Conservation (phyloP, 2,113 vertebrate species). For the Illadopsis cleaveri region DNA sequence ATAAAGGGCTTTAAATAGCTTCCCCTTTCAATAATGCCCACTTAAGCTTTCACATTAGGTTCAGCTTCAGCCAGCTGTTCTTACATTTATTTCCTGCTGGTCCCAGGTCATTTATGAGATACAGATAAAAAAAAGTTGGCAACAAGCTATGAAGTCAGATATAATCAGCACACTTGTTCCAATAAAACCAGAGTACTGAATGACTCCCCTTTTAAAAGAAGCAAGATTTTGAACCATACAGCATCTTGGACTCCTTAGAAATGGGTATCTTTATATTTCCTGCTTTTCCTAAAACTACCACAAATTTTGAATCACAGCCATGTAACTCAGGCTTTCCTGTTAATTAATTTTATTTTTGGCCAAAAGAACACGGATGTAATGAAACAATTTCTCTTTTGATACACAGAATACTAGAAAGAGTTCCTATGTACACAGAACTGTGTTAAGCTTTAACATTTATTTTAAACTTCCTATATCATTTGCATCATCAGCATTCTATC, state of each 20-base stretch:
- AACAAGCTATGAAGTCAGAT: background rate
- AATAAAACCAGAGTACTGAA: background rate
- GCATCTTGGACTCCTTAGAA: background rate
- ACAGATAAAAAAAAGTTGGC: background rate
- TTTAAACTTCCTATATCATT: background rate
- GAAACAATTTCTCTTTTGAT: background rate
- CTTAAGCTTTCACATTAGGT: background rate
- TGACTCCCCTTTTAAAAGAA: background rate
- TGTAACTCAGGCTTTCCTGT: background rate
- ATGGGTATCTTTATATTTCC: background rate
- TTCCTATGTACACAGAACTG: background rate
- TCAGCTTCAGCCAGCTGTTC: background rate
- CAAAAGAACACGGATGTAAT: background rate
- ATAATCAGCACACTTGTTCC: background rate
- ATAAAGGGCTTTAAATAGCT: constrained; percentile 14
- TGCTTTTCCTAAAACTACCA: background rate
- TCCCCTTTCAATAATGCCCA: background rate
- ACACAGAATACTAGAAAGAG: background rate
- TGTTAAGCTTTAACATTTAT: background rate
- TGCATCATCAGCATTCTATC: background rate
- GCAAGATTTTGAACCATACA: background rate
- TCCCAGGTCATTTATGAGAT: background rate
- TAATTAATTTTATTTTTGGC: background rate
- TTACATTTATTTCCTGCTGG: background rate
- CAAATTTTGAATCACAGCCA: background rate